Conservation (phyloP, 2,888 invertebrate species). For the Rosalia funebris region DNA sequence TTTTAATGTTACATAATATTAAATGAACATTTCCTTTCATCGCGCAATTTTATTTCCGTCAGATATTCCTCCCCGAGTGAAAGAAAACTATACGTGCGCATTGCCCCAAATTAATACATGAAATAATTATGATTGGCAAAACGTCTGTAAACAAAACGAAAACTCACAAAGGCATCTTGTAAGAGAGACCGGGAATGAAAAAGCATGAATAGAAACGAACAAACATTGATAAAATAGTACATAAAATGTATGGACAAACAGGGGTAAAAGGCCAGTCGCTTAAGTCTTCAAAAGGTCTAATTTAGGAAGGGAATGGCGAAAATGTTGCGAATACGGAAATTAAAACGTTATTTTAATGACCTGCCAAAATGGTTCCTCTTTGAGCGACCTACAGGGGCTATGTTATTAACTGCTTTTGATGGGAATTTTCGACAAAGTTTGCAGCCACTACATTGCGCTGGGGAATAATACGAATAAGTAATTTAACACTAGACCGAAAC, state of each 20-base stretch:
- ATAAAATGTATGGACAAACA: conserved; percentile 66
- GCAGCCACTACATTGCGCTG: too few species aligned
- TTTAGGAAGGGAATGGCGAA: conserved; percentile 26
- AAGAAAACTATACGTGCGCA: neutral
- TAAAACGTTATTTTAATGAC: conserved; percentile 37
- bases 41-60: neutral
- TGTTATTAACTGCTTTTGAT: conserved; percentile 23
- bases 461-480: too few species aligned
- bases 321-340: conserved; percentile 34
- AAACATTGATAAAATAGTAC: conserved; percentile 65
- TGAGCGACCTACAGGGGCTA: conserved; percentile 8
- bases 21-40: neutral
- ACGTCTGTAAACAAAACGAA: conserved; percentile 2
- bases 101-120: conserved; percentile 12
- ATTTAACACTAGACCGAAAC: too few species aligned
- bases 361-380: conserved; percentile 30
- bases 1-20: too few species aligned
- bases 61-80: neutral
- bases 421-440: conserved; percentile 8
- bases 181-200: conserved; percentile 41
- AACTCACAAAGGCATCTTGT: conserved; percentile 26
- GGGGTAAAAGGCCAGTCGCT: conserved; percentile 51
- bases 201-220: conserved; percentile 57
- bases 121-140: conserved; percentile 17
- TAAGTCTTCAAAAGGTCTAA: conserved; percentile 50